phyloP scores from a whole-genome alignment of 2,797 vertebrate genomes.

The Hoplostethus mediterraneus region DNA sequence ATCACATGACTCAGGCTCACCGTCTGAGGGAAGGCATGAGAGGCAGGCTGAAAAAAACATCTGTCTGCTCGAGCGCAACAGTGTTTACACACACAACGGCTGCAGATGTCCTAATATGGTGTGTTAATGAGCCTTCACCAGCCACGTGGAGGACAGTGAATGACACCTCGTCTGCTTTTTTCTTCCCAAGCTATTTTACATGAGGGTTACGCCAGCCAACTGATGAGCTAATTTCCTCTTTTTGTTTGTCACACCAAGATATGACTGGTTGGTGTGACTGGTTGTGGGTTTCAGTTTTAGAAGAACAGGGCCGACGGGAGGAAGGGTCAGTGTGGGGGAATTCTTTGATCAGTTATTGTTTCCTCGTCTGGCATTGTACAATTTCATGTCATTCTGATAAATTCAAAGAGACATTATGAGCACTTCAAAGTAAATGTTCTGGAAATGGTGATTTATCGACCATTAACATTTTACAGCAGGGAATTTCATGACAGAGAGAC shows the following conservation, averaged over 20 bases:
- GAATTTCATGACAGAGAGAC: background rate
- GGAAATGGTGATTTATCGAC: too few species aligned
- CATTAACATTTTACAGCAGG: background rate
- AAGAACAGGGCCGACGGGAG: slow-evolving; percentile 25
- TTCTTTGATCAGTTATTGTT: slow-evolving; percentile 20
- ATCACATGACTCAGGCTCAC: slow-evolving; percentile 64
- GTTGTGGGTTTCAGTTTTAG: slow-evolving; percentile 6
- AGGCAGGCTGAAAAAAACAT: slow-evolving; percentile 41
- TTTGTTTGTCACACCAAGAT: slow-evolving; percentile 9
- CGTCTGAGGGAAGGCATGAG: slow-evolving; percentile 36
- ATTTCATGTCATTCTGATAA: background rate
- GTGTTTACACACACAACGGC: slow-evolving; percentile 20
- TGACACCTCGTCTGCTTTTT: slow-evolving; percentile 61
- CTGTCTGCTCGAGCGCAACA: slow-evolving; percentile 40
- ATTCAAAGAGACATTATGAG: too few species aligned
- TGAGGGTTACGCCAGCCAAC: slow-evolving; percentile 67
- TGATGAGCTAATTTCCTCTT: slow-evolving; percentile 78
- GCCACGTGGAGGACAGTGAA: slow-evolving; percentile 25
- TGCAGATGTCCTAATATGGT: slow-evolving; percentile 81
- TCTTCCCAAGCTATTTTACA: slow-evolving; percentile 56
- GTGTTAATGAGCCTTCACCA: slow-evolving; percentile 22
- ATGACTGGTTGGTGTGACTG: background rate
- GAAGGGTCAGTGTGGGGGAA: slow-evolving; percentile 44
- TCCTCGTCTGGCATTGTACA: background rate
- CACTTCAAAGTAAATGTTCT: background rate